These are phyloP conservation scores for Lysandra bellargus DNA, from an alignment of 2,888 invertebrate genomes.

Conservation along the genomic window DNA sequence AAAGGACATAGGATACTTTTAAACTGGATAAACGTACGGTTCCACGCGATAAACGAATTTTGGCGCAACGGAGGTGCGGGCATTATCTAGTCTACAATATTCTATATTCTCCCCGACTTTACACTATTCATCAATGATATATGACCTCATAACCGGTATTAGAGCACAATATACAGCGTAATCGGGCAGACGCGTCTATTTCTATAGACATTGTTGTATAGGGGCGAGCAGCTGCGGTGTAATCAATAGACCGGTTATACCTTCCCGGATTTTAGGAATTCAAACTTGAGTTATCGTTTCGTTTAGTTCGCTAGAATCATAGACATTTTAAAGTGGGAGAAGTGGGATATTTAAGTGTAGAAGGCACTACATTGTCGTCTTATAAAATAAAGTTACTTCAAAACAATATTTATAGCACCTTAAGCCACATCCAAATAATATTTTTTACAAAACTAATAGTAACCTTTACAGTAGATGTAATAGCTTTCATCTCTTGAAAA, in stretches of 20 bases:
- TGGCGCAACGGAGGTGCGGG: too few relatives aligned
- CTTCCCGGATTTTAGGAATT: conserved; percentile 7
- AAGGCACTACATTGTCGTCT: too few relatives aligned
- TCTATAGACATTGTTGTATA: background rate
- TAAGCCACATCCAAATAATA: too few relatives aligned
- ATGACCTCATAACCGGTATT: background rate
- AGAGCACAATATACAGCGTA: background rate
- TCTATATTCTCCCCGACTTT: background rate
- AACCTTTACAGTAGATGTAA: too few relatives aligned
- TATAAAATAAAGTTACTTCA: too few relatives aligned
- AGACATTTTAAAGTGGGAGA: background rate
- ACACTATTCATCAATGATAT: background rate
- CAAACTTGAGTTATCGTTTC: conserved; percentile 18
- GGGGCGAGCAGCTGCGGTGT: background rate
- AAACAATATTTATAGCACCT: too few relatives aligned
- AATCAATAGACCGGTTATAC: background rate
- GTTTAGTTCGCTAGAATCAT: background rate
- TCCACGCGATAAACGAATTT: too few relatives aligned
- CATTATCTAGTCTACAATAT: background rate
- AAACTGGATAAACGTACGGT: too few relatives aligned
- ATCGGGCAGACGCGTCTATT: background rate
- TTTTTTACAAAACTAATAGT: too few relatives aligned
- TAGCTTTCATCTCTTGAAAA: too few relatives aligned
- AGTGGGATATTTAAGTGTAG: background rate
- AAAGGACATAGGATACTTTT: background rate